These are phyloP conservation scores for Myoxocephalus aenaeus DNA, from an alignment of 2,797 vertebrate species.

Conservation along the genomic window DNA sequence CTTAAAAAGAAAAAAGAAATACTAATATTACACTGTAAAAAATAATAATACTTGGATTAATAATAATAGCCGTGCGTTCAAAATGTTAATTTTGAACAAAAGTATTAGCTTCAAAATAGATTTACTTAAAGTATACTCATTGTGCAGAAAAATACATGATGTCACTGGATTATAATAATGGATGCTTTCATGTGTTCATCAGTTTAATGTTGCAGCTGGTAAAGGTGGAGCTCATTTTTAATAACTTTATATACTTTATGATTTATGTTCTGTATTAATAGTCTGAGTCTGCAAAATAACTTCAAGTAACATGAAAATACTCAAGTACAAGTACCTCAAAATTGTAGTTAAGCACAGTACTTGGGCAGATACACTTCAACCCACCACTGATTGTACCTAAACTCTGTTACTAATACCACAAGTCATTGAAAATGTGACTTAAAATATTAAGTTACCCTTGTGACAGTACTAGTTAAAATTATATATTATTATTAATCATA, in stretches of 20 bases:
- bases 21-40: not conserved
- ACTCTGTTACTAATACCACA: too few relatives aligned
- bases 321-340: not conserved
- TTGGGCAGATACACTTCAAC: too few relatives aligned
- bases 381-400: not conserved
- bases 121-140: too few relatives aligned
- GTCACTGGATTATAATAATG: not conserved
- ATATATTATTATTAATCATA: not conserved
- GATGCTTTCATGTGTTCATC: not conserved
- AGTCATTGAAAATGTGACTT: too few relatives aligned
- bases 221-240: not conserved
- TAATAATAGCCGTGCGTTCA: not conserved
- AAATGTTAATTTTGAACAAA: not conserved
- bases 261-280: not conserved
- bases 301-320: too few relatives aligned
- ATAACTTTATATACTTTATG: not conserved
- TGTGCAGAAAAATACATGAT: too few relatives aligned
- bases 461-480: not conserved
- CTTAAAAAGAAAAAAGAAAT: not conserved
- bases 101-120: not conserved
- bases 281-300: not conserved
- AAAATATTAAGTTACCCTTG: too few relatives aligned
- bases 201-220: not conserved
- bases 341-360: too few relatives aligned
- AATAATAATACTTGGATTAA: too few relatives aligned